These are phyloP conservation scores for Pelosia muscerda DNA, from an alignment of 2,888 invertebrate genomes.

Conservation along the genomic window DNA sequence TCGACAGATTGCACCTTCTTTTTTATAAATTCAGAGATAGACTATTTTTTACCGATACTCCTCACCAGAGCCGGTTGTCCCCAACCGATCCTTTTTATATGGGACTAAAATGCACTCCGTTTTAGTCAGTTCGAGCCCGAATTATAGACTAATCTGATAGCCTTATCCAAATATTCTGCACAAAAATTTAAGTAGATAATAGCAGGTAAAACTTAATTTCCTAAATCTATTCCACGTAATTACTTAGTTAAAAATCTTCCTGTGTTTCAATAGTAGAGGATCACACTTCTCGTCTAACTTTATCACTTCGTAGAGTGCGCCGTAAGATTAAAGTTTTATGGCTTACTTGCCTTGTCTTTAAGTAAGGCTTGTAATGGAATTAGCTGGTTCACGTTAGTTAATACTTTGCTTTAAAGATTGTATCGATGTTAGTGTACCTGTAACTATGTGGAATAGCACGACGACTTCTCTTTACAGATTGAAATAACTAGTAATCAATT, in stretches of 20 bases:
- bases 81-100: too few species aligned
- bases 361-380: constrained; percentile 12
- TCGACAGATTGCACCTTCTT: too few species aligned
- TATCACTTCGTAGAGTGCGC: constrained; percentile 40
- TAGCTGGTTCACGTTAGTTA: neutral
- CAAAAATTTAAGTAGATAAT: constrained; percentile 1
- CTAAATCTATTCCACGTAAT: constrained; percentile 37
- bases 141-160: neutral
- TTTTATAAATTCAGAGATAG: too few species aligned
- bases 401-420: neutral
- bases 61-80: too few species aligned
- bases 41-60: too few species aligned
- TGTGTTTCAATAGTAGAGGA: constrained; percentile 47
- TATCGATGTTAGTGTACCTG: neutral
- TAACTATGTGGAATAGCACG: too few species aligned
- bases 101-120: too few species aligned
- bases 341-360: constrained; percentile 11
- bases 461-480: too few species aligned
- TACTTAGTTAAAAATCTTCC: constrained; percentile 53
- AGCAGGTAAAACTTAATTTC: constrained; percentile 16
- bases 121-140: too few species aligned
- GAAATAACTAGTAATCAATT: too few species aligned
- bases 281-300: constrained; percentile 33
- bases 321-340: constrained; percentile 39
- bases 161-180: neutral